These are phyloP conservation scores for Synaphobranchus kaupii DNA, from an alignment of 2,797 vertebrate species.

Conservation along the genomic window DNA sequence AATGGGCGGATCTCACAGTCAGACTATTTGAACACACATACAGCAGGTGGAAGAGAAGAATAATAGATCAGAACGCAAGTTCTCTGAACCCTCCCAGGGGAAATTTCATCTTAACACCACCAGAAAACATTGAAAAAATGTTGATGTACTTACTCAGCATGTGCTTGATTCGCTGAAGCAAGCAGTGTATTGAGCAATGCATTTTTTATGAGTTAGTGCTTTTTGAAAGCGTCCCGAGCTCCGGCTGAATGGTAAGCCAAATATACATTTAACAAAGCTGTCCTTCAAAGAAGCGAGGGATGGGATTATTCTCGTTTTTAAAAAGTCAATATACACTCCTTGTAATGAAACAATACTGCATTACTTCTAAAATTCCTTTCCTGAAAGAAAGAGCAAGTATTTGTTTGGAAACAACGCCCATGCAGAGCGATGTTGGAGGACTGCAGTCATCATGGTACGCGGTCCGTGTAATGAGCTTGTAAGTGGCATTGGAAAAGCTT, in stretches of 20 bases:
- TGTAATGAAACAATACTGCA: too few species aligned
- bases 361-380: neutral
- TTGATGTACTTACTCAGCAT: neutral
- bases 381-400: neutral
- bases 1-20: conserved; percentile 58
- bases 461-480: conserved; percentile 13
- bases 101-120: neutral
- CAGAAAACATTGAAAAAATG: neutral
- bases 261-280: too few species aligned
- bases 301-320: too few species aligned
- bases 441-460: neutral
- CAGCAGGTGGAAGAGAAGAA: conserved; percentile 27
- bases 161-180: neutral
- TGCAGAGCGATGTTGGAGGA: too few species aligned
- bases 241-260: too few species aligned
- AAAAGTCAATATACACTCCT: too few species aligned
- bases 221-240: neutral
- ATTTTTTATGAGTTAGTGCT: neutral
- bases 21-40: conserved; percentile 28
- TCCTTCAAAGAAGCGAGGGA: too few species aligned
- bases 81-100: neutral
- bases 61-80: conserved; percentile 32
- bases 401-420: too few species aligned
- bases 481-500: neutral
- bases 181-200: neutral